Evolutionary conservation across 2,113 vertebrate genomes (phyloP), one percentile per base, ranked within the genome.

Genomic region (Canis aureus): DNA sequence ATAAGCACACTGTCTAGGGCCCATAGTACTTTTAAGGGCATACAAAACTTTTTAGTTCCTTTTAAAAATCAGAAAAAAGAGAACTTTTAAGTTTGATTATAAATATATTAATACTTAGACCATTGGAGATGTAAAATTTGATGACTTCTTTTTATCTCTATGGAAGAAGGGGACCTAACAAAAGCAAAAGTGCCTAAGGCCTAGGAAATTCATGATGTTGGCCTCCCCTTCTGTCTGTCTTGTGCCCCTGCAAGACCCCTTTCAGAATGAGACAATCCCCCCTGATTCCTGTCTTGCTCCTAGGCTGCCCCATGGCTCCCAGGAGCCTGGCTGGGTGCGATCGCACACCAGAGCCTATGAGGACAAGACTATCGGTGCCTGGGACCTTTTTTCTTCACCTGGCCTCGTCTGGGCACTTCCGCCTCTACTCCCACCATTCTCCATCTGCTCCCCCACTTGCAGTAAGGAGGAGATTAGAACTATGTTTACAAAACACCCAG

Each of bases 191-290:
- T 49, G 25, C 69, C 11, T 0, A 12, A 0, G 13, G 15, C 29
- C 55, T n/a, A 17, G n/a, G 73, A 66, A 73, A 55, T 74, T 67
- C 20, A 27, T 35, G 20, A 1, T 27, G 1, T 69, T 22, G 17
- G 15, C 25, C 3, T 2, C 11, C 16, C 4, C 12, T 25, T 2
- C 4, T 1, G 11, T 10, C 6, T 4, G 12, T 53, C 53, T 23
- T 53, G 35, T 78, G 23, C 0, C 11, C 15, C 29, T 69, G n/a
- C 3, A 57, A 76, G 25, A 1, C 69, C 43, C 35, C 32, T 3
- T 60, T 93, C 35, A 12, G 29, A 59, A 29, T 8, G 0, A 71
- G 20, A 22, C 19, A 87, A 29, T 35, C 19, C 17, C 3, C 27
- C 32, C 62, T 7, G 4, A 0, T 27, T 92, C 32, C 29, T 66